Base-by-base conservation (phyloP, 2,888 invertebrate genomes). In the Glaucopsyche alexis region DNA sequence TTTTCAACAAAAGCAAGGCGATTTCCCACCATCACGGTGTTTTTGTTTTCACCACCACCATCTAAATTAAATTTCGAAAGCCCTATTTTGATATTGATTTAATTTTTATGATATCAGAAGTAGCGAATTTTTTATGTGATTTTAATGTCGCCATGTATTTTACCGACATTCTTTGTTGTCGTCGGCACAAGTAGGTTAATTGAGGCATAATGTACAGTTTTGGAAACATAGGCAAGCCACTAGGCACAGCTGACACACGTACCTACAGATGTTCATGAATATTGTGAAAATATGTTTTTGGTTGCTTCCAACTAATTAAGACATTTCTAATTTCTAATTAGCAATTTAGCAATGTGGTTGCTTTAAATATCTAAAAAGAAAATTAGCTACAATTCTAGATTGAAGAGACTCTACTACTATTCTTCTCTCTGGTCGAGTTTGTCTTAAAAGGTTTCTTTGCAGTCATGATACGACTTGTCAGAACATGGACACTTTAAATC, bases 131-230 rank as follows among this genome's bases (percentile, higher is more conserved):
- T 42, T 55, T 55, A 55, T 55, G 55, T 55, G 55, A 55, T 55
- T 55, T 55, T 55, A 55, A 55, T 55, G 55, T 19, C 55, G 11
- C 19, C 19, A 55, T 19, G 55, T 55, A 55, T 55, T 19, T 19
- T 5, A 55, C 19, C 19, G 55, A 19, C 55, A 19, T 55, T 55
- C 19, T 19, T 55, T 55, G 55, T 19, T 55, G 55, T 55, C 55
- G 19, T 55, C 55, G 19, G 11, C n/a, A 11, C 9, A 67, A 67
- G 47, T 67, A 47, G 67, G 67, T 14, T 67, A 67, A 67, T 60
- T 19, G 67, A 67, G 16, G 19, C 45, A 40, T 13, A 42, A 66
- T 66, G 65, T 65, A 65, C 7, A 67, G 14, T 45, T 45, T 19
- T 9, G 45, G 16, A 9, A 19, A 67, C 67, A 19, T 47, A 19